phyloP scores from a whole-genome alignment of 2,888 invertebrate species.

The Uloborus plumipes region DNA sequence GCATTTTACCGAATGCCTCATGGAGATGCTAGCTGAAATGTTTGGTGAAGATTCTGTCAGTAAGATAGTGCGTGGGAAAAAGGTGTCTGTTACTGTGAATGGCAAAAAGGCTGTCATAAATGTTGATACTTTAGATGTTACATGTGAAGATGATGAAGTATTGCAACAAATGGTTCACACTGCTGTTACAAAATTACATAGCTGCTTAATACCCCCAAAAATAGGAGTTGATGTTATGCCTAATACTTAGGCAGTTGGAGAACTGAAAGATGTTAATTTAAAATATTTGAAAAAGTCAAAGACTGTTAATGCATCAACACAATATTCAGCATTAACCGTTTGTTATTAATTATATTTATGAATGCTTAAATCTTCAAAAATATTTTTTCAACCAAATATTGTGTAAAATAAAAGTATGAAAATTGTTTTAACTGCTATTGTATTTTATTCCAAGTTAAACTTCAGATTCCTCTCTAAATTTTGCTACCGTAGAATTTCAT shows the following conservation, averaged over 20 bases:
- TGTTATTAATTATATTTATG: too few species aligned
- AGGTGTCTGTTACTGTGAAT: constrained; percentile 86
- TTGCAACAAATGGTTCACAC: constrained; percentile 88
- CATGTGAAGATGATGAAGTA: constrained; percentile 83
- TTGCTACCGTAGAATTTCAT: too few species aligned
- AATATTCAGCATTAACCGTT: too few species aligned
- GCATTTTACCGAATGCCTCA: constrained; percentile 92
- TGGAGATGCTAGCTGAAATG: constrained; percentile 93
- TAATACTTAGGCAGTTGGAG: not conserved
- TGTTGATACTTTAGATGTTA: constrained; percentile 83
- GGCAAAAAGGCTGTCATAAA: constrained; percentile 89
- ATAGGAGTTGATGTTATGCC: constrained; percentile 12
- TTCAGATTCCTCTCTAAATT: too few species aligned
- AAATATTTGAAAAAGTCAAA: too few species aligned
- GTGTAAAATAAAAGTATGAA: too few species aligned
- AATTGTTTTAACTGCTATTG: too few species aligned
- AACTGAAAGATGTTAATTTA: too few species aligned
- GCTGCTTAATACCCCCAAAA: constrained; percentile 77
- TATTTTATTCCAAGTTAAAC: too few species aligned
- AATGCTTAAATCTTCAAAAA: too few species aligned
- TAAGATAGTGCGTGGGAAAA: constrained; percentile 92
- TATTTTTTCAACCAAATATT: too few species aligned
- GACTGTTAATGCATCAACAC: too few species aligned
- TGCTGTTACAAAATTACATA: constrained; percentile 86
- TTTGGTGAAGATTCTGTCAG: constrained; percentile 94